Evolutionary conservation across 1,140 invertebrate species (phyloP).

Genomic region (Papilio glaucus): DNA sequence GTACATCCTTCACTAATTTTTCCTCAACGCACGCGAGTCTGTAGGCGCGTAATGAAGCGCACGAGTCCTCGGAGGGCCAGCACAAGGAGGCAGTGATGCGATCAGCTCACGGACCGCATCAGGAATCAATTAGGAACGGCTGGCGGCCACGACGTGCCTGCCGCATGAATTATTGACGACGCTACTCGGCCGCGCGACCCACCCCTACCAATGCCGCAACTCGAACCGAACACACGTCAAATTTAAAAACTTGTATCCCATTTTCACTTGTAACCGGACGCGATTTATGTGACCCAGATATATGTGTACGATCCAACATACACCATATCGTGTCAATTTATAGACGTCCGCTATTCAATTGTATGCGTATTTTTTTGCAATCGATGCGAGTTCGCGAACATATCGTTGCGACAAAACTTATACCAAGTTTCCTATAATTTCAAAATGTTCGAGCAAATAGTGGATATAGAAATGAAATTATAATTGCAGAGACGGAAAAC

Average conservation of each 20-base stretch:
- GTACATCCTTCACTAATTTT: constrained; percentile 39
- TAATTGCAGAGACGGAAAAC: constrained; percentile 35
- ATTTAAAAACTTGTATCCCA: constrained; percentile 6
- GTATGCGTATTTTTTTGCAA: constrained; percentile 30
- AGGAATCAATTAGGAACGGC: constrained; percentile 81
- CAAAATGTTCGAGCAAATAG: constrained; percentile 37
- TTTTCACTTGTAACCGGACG: constrained; percentile 25
- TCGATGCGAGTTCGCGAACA: constrained; percentile 33
- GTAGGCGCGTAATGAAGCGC: constrained; percentile 74
- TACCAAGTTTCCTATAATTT: constrained; percentile 40
- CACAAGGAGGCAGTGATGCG: constrained; percentile 78
- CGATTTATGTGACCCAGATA: constrained; percentile 12
- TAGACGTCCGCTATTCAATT: constrained; percentile 10
- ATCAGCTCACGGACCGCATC: constrained; percentile 74
- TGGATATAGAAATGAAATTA: constrained; percentile 38
- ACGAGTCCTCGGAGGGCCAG: constrained; percentile 65
- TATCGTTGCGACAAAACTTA: constrained; percentile 38
- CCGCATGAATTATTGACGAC: constrained; percentile 81
- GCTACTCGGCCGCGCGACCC: constrained; percentile 55
- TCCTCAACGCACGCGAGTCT: constrained; percentile 47
- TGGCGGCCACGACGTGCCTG: constrained; percentile 73
- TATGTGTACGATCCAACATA: constrained; percentile 2
- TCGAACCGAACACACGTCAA: constrained; percentile 51
- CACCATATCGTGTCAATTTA: constrained; percentile 31
- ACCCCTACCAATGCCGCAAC: constrained; percentile 48